Conservation (phyloP, 2,113 vertebrate genomes). For the Empidonax alnorum region DNA sequence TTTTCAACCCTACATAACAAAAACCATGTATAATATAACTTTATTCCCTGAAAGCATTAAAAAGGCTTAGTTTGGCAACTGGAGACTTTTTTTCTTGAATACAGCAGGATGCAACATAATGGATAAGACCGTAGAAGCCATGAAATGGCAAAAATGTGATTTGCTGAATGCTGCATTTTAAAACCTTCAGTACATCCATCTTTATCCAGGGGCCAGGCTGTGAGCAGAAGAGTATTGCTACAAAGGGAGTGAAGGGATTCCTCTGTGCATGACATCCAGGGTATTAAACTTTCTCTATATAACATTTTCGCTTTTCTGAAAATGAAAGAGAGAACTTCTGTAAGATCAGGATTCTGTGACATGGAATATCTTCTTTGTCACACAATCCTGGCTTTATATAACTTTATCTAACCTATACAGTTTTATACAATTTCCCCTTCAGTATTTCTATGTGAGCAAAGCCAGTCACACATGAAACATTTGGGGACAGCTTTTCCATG, state of each 20-base stretch:
- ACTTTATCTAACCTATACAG: not conserved
- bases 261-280: not conserved
- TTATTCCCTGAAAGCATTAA: not conserved
- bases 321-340: not conserved
- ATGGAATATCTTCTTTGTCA: not conserved
- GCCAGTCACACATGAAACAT: not conserved
- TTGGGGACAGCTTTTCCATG: not conserved
- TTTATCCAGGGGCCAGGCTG: not conserved
- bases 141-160: not conserved
- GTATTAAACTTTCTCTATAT: not conserved
- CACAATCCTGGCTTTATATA: not conserved
- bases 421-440: not conserved
- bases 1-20: not conserved
- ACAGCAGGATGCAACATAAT: not conserved
- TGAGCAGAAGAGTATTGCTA: not conserved
- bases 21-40: no score
- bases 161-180: not conserved
- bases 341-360: not conserved
- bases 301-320: not conserved
- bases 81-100: not conserved
- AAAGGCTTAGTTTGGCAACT: not conserved
- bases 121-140: not conserved
- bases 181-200: not conserved
- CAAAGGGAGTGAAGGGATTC: not conserved
- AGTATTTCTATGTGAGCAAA: not conserved